Conservation (phyloP, 2,888 invertebrate species). For the Parnassius mnemosyne region DNA sequence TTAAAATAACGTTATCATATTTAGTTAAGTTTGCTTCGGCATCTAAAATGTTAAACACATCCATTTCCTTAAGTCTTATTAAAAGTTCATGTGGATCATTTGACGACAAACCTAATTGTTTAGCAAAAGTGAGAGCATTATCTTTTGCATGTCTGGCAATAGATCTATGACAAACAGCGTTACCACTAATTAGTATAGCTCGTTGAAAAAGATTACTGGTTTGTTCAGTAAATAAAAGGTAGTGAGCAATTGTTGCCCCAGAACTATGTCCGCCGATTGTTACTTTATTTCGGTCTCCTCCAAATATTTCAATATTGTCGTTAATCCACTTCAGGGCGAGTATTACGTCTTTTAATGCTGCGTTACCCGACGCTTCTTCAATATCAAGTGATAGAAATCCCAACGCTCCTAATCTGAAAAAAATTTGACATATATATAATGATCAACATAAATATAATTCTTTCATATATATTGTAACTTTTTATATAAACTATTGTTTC, state of each 20-base stretch:
- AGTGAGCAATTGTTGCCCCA: constrained; percentile 46
- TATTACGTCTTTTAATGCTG: constrained; percentile 48
- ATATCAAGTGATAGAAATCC: constrained; percentile 49
- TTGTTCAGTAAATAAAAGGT: constrained; percentile 43
- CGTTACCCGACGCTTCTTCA: constrained; percentile 45
- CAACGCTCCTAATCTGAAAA: constrained; percentile 48
- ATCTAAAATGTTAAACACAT: constrained; percentile 36
- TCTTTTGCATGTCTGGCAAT: constrained; percentile 34
- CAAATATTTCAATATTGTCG: constrained; percentile 44
- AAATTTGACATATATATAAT: not conserved
- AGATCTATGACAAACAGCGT: constrained; percentile 38
- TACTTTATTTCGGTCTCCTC: constrained; percentile 42
- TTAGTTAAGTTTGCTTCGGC: constrained; percentile 34
- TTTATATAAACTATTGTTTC: not conserved
- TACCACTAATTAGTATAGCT: constrained; percentile 40
- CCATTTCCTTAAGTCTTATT: constrained; percentile 29
- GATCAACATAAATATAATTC: not conserved
- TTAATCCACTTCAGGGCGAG: constrained; percentile 46
- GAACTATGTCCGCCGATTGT: constrained; percentile 51
- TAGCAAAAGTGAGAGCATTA: constrained; percentile 33
- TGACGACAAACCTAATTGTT: constrained; percentile 32
- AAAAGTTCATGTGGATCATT: constrained; percentile 30
- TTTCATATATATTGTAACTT: not conserved
- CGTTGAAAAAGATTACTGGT: constrained; percentile 40
- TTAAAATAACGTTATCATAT: constrained; percentile 31